Base-by-base conservation (phyloP, 1,140 invertebrate genomes). In the Drosophila novamexicana region DNA sequence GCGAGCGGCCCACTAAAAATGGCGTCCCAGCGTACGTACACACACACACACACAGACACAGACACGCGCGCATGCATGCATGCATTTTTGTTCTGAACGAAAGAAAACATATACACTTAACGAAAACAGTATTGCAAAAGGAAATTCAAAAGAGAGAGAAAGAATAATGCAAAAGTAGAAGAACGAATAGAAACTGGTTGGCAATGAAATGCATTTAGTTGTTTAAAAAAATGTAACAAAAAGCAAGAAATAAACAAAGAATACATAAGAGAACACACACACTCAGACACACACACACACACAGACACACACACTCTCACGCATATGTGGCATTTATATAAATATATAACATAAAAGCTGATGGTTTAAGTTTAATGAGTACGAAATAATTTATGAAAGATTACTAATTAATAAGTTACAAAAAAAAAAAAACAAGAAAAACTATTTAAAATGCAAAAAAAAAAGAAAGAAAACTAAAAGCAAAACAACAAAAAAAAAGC, bases 311-410 rank as follows among this genome's bases (percentile, higher is more conserved):
- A 64, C 52, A 54, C 67, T 37, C 54, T 50, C 75, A 76, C 22
- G 58, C 72, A 88, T 81, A 64, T 88, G 78, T 88, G 75, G 77
- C 84, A 89, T 89, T 84, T 89, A 89, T 84, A 86, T 83, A 88
- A 57, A 81, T 73, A 79, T 80, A 65, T 18, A 50, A 89, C 58
- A 81, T 73, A 82, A 66, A 63, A 81, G 77, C 70, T 65, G 79
- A 88, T 83, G 84, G 72, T 83, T 80, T 88, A 83, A 89, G 79
- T 88, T 89, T 61, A 89, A 88, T 75, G 71, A 77, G 72, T 88
- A 88, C 76, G 79, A 86, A 79, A 75, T 89, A 89, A 88, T 88
- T 88, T 80, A 88, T 80, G 68, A 83, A 83, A 70, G 77, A 89
- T 89, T 75, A 77, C 63, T 84, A 79, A 79, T 63, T 65, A 82